Evolutionary conservation across 1,140 invertebrate species (phyloP).

Genomic region (Saccostrea cuccullata): DNA sequence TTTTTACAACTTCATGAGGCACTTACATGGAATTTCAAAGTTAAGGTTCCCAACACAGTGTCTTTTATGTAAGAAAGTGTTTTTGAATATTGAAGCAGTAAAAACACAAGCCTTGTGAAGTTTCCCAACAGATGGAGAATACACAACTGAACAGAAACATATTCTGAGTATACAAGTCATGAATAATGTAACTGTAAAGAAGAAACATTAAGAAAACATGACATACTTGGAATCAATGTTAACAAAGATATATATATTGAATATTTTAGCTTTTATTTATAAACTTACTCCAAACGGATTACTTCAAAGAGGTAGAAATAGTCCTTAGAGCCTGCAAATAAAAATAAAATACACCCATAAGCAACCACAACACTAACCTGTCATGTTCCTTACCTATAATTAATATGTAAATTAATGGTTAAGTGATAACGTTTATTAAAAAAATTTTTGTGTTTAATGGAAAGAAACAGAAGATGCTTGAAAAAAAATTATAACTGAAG

Average conservation of each 20-base stretch:
- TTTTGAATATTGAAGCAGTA: not conserved
- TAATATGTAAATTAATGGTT: too few relatives aligned
- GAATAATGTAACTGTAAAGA: conserved; percentile 34
- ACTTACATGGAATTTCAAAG: conserved; percentile 19
- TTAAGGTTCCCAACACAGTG: not conserved
- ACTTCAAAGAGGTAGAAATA: not conserved
- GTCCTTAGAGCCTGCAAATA: not conserved
- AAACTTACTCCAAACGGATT: not conserved
- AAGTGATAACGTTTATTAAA: too few relatives aligned
- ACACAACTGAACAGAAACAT: not conserved
- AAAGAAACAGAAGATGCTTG: too few relatives aligned
- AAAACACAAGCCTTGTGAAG: conserved; percentile 38
- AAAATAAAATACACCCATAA: too few relatives aligned
- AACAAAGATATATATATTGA: too few relatives aligned
- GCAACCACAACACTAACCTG: too few relatives aligned
- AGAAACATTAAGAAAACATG: too few relatives aligned
- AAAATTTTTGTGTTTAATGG: too few relatives aligned
- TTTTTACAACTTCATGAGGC: too few relatives aligned
- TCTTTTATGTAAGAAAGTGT: conserved; percentile 8
- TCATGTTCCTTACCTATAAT: too few relatives aligned
- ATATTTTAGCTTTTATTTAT: not conserved
- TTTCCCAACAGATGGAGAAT: conserved; percentile 27
- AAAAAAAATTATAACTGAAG: too few relatives aligned
- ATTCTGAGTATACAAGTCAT: conserved; percentile 10
- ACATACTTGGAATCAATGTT: too few relatives aligned